Conservation (phyloP, 2,797 vertebrate genomes). For the Lacerta agilis region DNA sequence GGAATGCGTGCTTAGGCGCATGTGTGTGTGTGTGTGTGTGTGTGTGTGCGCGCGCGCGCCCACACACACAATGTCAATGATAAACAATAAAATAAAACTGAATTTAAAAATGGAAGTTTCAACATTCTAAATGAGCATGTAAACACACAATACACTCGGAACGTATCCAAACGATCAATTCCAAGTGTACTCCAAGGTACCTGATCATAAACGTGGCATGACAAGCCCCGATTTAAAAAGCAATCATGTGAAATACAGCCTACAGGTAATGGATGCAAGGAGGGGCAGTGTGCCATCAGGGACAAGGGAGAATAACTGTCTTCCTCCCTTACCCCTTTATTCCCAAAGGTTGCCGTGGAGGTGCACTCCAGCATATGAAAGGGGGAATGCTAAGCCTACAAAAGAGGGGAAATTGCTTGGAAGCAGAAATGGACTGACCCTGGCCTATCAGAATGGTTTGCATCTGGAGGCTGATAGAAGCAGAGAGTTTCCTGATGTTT, state of each 20-base stretch:
- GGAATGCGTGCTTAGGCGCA: no score
- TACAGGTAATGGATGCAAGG: not conserved
- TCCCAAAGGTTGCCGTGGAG: not conserved
- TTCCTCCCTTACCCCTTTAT: no score
- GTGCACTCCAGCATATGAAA: not conserved
- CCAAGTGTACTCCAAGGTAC: not conserved
- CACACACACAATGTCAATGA: no score
- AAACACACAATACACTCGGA: not conserved
- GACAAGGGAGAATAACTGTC: not conserved
- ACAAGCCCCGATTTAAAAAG: not conserved
- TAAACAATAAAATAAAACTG: no score
- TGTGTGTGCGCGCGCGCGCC: rapidly evolving
- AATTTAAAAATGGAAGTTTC: not conserved
- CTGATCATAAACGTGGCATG: not conserved
- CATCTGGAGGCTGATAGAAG: no score
- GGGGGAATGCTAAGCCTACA: no score
- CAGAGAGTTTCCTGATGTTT: no score
- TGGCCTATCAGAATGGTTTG: no score
- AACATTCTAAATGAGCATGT: not conserved
- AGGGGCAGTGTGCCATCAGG: not conserved
- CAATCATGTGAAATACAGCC: not conserved
- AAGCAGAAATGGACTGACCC: no score
- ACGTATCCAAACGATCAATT: not conserved
- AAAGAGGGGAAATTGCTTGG: no score
- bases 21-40: rapidly evolving